These are phyloP conservation scores for Acanthosepion lycidas DNA, from an alignment of 2,888 invertebrate species.

Conservation along the genomic window DNA sequence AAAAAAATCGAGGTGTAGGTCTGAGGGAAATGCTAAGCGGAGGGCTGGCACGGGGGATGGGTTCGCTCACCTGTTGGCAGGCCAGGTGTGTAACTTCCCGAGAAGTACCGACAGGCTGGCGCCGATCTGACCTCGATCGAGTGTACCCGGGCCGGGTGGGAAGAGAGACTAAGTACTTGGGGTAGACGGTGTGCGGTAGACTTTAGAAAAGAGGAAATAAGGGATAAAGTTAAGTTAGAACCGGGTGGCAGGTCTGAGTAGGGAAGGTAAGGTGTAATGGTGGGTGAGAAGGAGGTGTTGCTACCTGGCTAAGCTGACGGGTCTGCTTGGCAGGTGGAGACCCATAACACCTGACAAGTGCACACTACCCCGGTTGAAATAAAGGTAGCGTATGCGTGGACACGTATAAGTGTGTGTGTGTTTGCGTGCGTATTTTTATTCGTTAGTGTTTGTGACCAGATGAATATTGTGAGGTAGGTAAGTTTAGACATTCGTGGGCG, in stretches of 20 bases:
- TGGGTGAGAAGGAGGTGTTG: neutral
- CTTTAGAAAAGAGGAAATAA: too few species aligned
- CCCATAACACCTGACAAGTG: conserved; percentile 33
- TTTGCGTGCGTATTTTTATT: neutral
- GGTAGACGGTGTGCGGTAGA: too few species aligned
- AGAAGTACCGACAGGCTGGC: conserved; percentile 23
- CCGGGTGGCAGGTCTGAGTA: neutral
- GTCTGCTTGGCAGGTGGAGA: conserved; percentile 33
- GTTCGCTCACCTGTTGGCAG: neutral
- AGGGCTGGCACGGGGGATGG: neutral
- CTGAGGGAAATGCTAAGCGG: neutral
- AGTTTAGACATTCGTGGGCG: neutral
- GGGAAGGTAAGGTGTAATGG: neutral
- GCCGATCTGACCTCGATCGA: conserved; percentile 14
- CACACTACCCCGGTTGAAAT: conserved; percentile 2
- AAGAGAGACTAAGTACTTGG: too few species aligned
- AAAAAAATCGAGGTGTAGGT: neutral
- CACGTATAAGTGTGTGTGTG: neutral
- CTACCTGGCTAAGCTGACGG: conserved; percentile 4
- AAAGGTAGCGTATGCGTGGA: neutral
- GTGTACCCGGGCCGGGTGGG: conserved; percentile 24
- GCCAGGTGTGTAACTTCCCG: conserved; percentile 33
- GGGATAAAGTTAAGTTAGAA: conserved; percentile 24
- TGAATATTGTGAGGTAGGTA: neutral
- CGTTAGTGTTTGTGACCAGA: neutral